These are phyloP conservation scores for Drosophila anomalata DNA, from an alignment of 2,888 invertebrate species.

Conservation along the genomic window DNA sequence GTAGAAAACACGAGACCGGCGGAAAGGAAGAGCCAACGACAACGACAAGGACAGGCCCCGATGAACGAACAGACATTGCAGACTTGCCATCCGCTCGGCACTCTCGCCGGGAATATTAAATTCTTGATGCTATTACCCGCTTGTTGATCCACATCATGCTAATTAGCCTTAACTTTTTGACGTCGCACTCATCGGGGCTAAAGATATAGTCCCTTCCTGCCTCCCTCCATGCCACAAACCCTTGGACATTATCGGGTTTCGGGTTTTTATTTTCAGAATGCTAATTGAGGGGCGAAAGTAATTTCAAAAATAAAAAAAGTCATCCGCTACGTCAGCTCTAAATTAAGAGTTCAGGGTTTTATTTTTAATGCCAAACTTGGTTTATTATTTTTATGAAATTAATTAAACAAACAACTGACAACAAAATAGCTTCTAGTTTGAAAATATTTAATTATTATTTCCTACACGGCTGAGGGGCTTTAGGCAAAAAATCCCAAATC, in stretches of 20 bases:
- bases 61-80: conserved; percentile 23
- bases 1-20: conserved; percentile 16
- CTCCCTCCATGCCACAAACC: not conserved
- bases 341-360: not conserved
- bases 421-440: not conserved
- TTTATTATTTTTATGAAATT: conserved; percentile 3
- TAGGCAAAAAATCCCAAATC: conserved; percentile 8
- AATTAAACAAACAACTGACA: conserved; percentile 3
- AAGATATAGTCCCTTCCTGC: conserved; percentile 11
- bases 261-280: conserved; percentile 26
- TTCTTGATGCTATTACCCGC: conserved; percentile 31
- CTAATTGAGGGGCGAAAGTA: conserved; percentile 38
- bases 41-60: not conserved
- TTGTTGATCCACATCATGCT: conserved; percentile 46
- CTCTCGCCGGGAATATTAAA: conserved; percentile 26
- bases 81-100: conserved; percentile 24
- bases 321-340: conserved; percentile 24
- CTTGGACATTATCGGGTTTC: conserved; percentile 36
- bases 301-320: conserved; percentile 19
- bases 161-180: conserved; percentile 40
- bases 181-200: conserved; percentile 32
- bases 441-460: conserved; percentile 30
- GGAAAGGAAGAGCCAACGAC: conserved; percentile 6
- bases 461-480: conserved; percentile 1
- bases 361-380: not conserved